These are phyloP conservation scores for Furnarius figulus DNA, from an alignment of 2,113 vertebrate species.

Conservation along the genomic window DNA sequence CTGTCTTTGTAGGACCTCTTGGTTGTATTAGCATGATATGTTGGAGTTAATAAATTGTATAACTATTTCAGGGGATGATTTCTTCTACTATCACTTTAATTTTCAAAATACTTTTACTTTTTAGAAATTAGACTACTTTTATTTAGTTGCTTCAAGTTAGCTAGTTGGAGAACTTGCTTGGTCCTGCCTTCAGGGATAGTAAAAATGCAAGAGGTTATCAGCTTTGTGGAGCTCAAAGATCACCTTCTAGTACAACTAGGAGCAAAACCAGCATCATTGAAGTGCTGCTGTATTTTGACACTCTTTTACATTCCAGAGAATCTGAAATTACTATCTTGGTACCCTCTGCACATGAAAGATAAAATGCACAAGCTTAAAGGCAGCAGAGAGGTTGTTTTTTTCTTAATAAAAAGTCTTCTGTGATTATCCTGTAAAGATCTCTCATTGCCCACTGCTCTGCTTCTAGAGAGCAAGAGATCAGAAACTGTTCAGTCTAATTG, in stretches of 20 bases:
- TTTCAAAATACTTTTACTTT: background rate
- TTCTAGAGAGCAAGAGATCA: slow-evolving; percentile 61
- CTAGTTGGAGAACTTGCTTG: background rate
- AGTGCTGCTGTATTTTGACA: background rate
- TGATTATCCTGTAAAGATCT: slow-evolving; percentile 51
- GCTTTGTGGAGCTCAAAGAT: background rate
- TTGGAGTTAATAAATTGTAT: background rate
- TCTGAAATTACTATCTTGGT: background rate
- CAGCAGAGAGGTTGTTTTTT: background rate
- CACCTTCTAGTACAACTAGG: background rate
- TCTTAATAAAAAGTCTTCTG: slow-evolving; percentile 29
- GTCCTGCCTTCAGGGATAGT: background rate
- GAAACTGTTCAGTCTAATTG: slow-evolving; percentile 63
- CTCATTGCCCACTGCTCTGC: slow-evolving; percentile 13
- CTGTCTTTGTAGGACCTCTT: background rate
- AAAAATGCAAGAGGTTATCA: background rate
- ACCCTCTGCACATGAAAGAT: background rate
- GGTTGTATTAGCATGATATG: background rate
- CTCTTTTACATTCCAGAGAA: background rate
- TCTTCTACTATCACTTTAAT: background rate
- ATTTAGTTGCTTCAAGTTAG: background rate
- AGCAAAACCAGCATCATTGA: background rate
- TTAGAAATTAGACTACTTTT: background rate
- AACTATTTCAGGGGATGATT: background rate
- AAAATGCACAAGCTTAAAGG: slow-evolving; percentile 26